Evolutionary conservation across 2,797 vertebrate species (phyloP).

Genomic region (Erpetoichthys calabaricus): DNA sequence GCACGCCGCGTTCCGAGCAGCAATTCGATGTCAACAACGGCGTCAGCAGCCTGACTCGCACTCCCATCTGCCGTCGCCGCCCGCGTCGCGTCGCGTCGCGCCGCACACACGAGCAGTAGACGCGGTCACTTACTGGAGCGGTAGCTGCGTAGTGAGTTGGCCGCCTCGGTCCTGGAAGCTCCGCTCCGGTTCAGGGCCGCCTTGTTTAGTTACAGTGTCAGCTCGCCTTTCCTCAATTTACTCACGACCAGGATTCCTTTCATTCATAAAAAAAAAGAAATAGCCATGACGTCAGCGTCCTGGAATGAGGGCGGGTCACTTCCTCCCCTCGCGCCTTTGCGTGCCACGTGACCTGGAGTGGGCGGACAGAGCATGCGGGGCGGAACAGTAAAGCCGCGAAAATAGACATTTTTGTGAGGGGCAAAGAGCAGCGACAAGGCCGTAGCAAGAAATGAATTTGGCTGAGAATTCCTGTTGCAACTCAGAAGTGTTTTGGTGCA

Average conservation of each 20-base stretch:
- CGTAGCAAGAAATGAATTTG: too few species aligned
- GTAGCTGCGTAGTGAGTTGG: too few species aligned
- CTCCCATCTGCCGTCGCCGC: constrained; percentile 8
- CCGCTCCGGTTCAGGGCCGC: constrained; percentile 19
- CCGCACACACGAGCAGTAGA: constrained; percentile 19
- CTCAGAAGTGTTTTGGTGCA: too few species aligned
- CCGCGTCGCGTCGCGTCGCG: constrained; percentile 16
- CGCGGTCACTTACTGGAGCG: too few species aligned
- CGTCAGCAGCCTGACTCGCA: constrained; percentile 1
- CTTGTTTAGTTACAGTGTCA: constrained; percentile 44
- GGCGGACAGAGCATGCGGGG: too few species aligned
- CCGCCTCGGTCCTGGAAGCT: too few species aligned
- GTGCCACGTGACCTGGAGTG: too few species aligned
- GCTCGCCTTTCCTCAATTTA: constrained; percentile 91
- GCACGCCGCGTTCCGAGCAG: constrained; percentile 6
- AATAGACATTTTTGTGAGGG: too few species aligned
- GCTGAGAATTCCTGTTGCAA: too few species aligned
- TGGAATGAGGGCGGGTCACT: constrained; percentile 58
- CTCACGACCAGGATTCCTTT: constrained; percentile 90
- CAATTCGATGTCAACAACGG: background rate
- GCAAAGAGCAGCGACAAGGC: too few species aligned
- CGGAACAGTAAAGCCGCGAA: too few species aligned
- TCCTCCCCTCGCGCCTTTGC: constrained; percentile 23
- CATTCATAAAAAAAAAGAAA: constrained; percentile 97
- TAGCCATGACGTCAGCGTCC: constrained; percentile 71